Conservation (phyloP, 2,797 vertebrate genomes). For the Molothrus ater region DNA sequence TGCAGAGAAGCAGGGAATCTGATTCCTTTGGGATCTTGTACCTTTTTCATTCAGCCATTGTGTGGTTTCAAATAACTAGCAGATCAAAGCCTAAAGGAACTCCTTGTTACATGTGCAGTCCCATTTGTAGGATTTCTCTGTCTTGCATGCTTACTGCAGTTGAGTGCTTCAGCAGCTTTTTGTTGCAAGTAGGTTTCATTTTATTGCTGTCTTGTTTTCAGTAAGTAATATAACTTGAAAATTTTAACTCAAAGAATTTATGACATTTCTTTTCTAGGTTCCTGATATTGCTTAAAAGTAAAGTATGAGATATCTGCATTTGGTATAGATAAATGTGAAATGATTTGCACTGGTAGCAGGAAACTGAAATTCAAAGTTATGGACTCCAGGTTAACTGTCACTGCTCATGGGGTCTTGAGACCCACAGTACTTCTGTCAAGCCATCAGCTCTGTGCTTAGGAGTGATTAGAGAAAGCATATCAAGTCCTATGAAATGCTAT, state of each 20-base stretch:
- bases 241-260: constrained; percentile 12
- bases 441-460: not conserved
- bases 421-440: not conserved
- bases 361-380: not conserved
- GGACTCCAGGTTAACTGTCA: not conserved
- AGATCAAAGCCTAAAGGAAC: constrained; percentile 54
- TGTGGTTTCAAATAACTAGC: constrained; percentile 49
- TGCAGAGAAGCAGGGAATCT: not conserved
- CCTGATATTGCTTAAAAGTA: not conserved
- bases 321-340: not conserved
- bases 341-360: not conserved
- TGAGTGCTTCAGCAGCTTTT: not conserved
- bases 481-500: not conserved
- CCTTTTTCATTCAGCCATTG: constrained; percentile 43
- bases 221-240: not conserved
- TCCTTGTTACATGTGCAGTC: not conserved
- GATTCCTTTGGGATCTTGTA: constrained; percentile 55
- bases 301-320: not conserved
- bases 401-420: not conserved
- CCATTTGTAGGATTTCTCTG: not conserved
- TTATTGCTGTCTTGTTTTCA: not conserved
- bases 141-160: not conserved
- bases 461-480: not conserved
- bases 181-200: not conserved
- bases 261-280: not conserved